phyloP scores from a whole-genome alignment of 2,797 vertebrate species.

The Phoeniculus purpureus region DNA sequence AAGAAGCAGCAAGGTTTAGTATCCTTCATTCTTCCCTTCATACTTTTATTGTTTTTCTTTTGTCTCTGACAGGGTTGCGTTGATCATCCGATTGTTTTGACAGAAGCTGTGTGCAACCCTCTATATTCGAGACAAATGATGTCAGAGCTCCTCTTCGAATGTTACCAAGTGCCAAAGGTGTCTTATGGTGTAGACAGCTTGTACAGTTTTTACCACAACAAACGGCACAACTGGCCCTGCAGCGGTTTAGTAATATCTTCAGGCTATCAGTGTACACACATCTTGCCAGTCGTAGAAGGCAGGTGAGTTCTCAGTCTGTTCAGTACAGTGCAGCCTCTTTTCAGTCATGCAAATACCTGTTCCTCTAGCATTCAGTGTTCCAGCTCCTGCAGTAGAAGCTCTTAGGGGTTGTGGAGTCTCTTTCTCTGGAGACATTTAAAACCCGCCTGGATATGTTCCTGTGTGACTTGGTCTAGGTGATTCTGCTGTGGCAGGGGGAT shows the following conservation, averaged over 20 bases:
- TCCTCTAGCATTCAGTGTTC: neutral
- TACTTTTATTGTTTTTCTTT: neutral
- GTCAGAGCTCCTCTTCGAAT: conserved; percentile 95
- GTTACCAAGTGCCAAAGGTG: conserved; percentile 90
- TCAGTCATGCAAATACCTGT: neutral
- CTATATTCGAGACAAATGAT: conserved; percentile 96
- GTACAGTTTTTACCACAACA: conserved; percentile 91
- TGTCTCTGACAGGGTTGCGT: conserved; percentile 82
- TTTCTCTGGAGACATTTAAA: no score
- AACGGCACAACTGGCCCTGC: conserved; percentile 68
- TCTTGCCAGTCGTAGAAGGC: conserved; percentile 91
- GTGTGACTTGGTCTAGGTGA: no score
- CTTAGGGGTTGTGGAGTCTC: no score
- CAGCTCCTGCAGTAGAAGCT: neutral
- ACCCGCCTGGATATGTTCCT: no score
- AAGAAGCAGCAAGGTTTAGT: neutral
- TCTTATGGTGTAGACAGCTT: conserved; percentile 92
- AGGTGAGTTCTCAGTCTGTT: conserved; percentile 79
- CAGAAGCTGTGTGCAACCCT: conserved; percentile 93
- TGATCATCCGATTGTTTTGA: conserved; percentile 91
- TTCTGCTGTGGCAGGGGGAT: no score
- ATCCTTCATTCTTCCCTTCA: neutral
- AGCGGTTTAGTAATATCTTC: conserved; percentile 90
- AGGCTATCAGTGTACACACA: conserved; percentile 93
- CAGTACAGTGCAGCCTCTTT: rapidly evolving